Conservation (phyloP, 2,888 invertebrate genomes). For the Melanargia galathea region DNA sequence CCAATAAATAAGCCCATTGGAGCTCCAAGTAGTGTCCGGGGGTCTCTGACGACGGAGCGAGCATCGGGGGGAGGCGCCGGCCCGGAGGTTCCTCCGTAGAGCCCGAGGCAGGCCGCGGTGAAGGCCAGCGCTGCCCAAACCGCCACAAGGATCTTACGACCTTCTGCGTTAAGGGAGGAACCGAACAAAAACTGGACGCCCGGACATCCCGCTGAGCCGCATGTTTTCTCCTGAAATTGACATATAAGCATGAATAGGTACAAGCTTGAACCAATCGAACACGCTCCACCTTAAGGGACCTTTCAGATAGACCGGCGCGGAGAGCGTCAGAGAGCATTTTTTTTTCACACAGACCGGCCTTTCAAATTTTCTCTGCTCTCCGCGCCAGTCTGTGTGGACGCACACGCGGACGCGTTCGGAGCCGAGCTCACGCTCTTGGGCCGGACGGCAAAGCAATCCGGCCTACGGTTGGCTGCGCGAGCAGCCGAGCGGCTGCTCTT, state of each 20-base stretch:
- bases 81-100: constrained; percentile 63
- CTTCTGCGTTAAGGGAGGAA: constrained; percentile 62
- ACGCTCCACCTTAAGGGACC: too few species aligned
- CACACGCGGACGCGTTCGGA: too few species aligned
- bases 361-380: too few species aligned
- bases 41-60: constrained; percentile 79
- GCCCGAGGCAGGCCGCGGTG: constrained; percentile 58
- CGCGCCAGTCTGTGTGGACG: too few species aligned
- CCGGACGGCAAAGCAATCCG: too few species aligned
- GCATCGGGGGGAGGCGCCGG: constrained; percentile 70
- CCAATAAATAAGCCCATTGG: constrained; percentile 92
- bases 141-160: constrained; percentile 61
- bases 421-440: too few species aligned
- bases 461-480: too few species aligned
- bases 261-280: background rate
- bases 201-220: constrained; percentile 72
- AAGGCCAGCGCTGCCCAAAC: constrained; percentile 66
- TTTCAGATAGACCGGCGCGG: too few species aligned
- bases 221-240: constrained; percentile 62
- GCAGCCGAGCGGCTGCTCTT: too few species aligned
- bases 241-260: background rate
- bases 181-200: constrained; percentile 59
- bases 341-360: too few species aligned
- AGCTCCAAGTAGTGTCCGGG: constrained; percentile 85
- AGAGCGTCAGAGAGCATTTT: too few species aligned